Base-by-base conservation (phyloP, 53 echinoderm and acorn worm species). In the Apostichopus leukothele region DNA sequence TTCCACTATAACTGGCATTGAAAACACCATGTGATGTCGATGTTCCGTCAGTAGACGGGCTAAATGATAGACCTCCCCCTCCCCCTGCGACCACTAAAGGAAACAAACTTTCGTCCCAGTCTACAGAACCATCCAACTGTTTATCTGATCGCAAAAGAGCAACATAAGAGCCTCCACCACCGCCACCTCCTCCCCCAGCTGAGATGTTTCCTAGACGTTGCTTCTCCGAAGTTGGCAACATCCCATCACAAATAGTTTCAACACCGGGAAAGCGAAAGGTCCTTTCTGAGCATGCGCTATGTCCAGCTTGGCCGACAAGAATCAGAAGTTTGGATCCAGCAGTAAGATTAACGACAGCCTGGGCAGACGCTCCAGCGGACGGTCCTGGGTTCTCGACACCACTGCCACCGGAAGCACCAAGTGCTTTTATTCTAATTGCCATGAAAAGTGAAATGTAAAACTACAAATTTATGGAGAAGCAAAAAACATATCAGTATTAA, bases 151-250 rank as follows among this genome's bases (percentile, higher is more conserved):
- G 71, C 18, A 52, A 16, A 21, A 88, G 61, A 8, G 77, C 76
- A 9, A 88, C 77, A 25, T 75, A 88, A 20, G 88, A 20, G 1
- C 88, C 97, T 9, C 97, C 97, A 14, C 96, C 96, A 68, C 96
- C 96, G 5, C 93, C 97, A 61, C 97, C 97, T 5, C 97, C 97
- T 6, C 96, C 96, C 10, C 96, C 96, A 75, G 93, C 94, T 1
- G 50, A 73, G 39, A 25, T 57, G 26, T 92, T 95, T 19, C 75
- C 93, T 10, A 79, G 50, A 9, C 90, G 95, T 83, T 79, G 88
- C 75, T 67, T 85, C 25, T 88, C 52, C 5, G 8, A 78, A 53
- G 90, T 83, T 1, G 79, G 63, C 60, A 91, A 21, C 27, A 63
- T 83, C n/a, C 89, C 89, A 6, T 74, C 50, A 88, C 95, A 95